phyloP scores from a whole-genome alignment of 2,888 invertebrate species.

The Melinopterus prodromus region DNA sequence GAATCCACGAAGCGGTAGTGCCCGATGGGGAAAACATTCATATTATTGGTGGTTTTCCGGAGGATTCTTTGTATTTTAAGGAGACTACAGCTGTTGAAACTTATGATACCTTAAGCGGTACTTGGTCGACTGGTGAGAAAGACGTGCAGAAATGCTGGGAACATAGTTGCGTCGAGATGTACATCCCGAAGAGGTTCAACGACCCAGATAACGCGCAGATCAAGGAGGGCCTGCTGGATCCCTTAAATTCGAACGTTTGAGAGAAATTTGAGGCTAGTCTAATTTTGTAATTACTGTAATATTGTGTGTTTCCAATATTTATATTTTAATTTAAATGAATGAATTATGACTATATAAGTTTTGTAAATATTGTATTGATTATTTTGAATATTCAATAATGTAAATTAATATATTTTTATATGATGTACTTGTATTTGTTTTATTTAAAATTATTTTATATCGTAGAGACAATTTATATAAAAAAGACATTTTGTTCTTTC shows the following conservation, averaged over 20 bases:
- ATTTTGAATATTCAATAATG: not conserved
- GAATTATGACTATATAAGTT: not conserved
- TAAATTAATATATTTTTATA: not conserved
- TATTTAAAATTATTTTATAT: not conserved
- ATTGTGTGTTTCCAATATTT: constrained; percentile 8
- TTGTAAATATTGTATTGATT: not conserved
- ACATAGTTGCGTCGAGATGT: constrained; percentile 72
- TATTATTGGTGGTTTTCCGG: constrained; percentile 74
- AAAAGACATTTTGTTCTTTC: too few relatives aligned
- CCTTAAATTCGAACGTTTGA: not conserved
- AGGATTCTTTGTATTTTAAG: constrained; percentile 72
- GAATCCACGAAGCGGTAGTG: constrained; percentile 74
- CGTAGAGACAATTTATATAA: too few relatives aligned
- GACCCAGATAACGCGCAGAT: constrained; percentile 5
- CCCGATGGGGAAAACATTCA: constrained; percentile 69
- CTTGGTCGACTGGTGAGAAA: constrained; percentile 70
- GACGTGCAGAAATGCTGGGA: constrained; percentile 77
- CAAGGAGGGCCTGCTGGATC: not conserved
- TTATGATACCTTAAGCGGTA: constrained; percentile 68
- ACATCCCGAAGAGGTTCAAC: constrained; percentile 64
- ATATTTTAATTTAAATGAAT: not conserved
- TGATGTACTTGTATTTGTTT: not conserved
- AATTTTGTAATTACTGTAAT: not conserved
- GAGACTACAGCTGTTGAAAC: constrained; percentile 73
- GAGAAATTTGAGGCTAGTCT: not conserved